Percentiles rank a stretch among this genome's conserved stretches.
These are phyloP conservation scores for Coboldia fuscipes DNA, from an alignment of 1,140 invertebrate species.

Conservation along the genomic window DNA sequence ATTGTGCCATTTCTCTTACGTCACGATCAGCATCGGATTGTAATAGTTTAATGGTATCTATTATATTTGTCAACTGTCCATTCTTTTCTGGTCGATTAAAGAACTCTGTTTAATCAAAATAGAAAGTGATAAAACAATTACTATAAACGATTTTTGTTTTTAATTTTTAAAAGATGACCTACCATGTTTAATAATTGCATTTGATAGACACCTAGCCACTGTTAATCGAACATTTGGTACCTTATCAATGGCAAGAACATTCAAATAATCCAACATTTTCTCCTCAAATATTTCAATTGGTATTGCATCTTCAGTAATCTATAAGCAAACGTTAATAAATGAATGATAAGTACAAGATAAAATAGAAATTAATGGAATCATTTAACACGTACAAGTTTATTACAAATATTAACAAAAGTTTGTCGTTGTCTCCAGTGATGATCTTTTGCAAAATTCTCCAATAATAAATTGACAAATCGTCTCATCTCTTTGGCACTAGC, in stretches of 20 bases:
- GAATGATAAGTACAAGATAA: neutral
- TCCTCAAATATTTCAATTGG: neutral
- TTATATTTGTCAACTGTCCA: too few species aligned
- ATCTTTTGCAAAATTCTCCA: neutral
- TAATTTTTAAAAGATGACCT: too few species aligned
- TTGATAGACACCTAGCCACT: conserved; percentile 1
- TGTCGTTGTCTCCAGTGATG: conserved; percentile 1
- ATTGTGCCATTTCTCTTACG: too few species aligned
- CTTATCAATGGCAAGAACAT: neutral
- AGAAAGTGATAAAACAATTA: too few species aligned
- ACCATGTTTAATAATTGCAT: neutral
- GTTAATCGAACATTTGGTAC: conserved; percentile 3
- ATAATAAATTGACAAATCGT: neutral
- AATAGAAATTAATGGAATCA: too few species aligned
- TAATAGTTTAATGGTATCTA: too few species aligned
- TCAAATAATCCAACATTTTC: neutral
- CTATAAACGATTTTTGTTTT: too few species aligned
- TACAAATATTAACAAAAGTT: neutral
- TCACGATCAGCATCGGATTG: too few species aligned
- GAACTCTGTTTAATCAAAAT: too few species aligned
- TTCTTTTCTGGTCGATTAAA: too few species aligned
- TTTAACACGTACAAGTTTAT: neutral
- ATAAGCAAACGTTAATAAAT: neutral
- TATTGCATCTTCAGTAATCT: neutral
- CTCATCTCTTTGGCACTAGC: neutral